Evolutionary conservation across 1,140 invertebrate genomes (phyloP).

Genomic region (Proales similis): DNA sequence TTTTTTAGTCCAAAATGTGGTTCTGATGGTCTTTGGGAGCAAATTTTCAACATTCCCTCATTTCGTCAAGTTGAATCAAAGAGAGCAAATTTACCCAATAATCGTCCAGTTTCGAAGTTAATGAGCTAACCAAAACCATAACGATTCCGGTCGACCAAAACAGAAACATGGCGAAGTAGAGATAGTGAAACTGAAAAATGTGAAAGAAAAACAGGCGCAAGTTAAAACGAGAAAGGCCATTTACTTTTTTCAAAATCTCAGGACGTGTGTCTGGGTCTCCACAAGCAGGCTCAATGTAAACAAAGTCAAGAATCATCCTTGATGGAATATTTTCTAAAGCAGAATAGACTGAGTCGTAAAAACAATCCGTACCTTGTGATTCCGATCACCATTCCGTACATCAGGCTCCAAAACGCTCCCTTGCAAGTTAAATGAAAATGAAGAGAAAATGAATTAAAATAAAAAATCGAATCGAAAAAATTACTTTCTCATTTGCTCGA

Average conservation of each 20-base stretch:
- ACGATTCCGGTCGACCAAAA: slow-evolving; percentile 23
- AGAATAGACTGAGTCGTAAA: no score
- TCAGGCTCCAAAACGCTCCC: slow-evolving; percentile 53
- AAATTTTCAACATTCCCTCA: not conserved
- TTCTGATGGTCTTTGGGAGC: slow-evolving; percentile 21
- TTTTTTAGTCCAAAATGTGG: slow-evolving; percentile 35
- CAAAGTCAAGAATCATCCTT: slow-evolving; percentile 51
- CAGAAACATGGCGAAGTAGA: slow-evolving; percentile 31
- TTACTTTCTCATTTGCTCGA: slow-evolving; percentile 56
- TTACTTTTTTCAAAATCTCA: slow-evolving; percentile 21
- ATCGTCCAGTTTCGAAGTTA: not conserved
- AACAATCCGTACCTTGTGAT: no score
- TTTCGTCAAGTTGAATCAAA: not conserved
- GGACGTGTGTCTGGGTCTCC: slow-evolving; percentile 42
- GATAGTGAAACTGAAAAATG: slow-evolving; percentile 29
- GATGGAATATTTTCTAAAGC: no score
- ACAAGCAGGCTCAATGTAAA: slow-evolving; percentile 49
- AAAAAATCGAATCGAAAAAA: no score
- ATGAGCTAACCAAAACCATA: slow-evolving; percentile 16
- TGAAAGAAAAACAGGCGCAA: not conserved
- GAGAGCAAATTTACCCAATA: slow-evolving; percentile 4
- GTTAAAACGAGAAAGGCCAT: not conserved
- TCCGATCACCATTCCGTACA: slow-evolving; percentile 48
- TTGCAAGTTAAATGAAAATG: no score
- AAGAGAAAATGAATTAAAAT: no score